Evolutionary conservation across 2,113 vertebrate species (phyloP).

Genomic region (Centropristis striata): DNA sequence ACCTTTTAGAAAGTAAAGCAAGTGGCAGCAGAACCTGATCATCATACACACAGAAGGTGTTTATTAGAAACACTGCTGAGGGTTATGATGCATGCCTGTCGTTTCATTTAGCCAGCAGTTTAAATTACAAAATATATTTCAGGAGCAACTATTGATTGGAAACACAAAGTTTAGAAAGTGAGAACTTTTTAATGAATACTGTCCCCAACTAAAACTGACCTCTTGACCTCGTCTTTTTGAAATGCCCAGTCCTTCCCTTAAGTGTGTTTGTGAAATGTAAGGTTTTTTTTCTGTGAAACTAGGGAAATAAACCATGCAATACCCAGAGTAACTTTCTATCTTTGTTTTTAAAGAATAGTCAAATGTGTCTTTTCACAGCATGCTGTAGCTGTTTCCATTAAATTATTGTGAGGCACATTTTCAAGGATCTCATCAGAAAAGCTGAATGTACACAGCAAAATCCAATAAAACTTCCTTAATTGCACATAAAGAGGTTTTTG

Average conservation of each 20-base stretch:
- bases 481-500: too few species aligned
- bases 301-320: not conserved
- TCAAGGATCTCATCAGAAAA: too few species aligned
- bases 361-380: too few species aligned
- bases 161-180: not conserved
- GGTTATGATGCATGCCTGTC: not conserved
- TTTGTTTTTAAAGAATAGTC: not conserved
- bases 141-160: conserved; percentile 12
- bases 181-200: conserved; percentile 22
- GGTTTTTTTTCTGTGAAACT: not conserved
- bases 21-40: not conserved
- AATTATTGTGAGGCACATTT: too few species aligned
- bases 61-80: conserved; percentile 13
- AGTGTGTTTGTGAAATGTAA: not conserved
- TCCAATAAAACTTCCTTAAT: too few species aligned
- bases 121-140: not conserved
- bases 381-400: too few species aligned
- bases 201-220: conserved; percentile 15
- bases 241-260: not conserved
- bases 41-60: conserved; percentile 13
- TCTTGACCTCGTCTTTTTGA: conserved; percentile 10
- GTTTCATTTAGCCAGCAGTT: conserved; percentile 9
- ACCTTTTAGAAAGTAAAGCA: conserved; percentile 27
- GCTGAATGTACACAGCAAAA: too few species aligned
- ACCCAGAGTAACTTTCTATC: not conserved